Evolutionary conservation across 2,888 invertebrate species (phyloP), one percentile per base, ranked within the genome.

Genomic region (Plusia festucae): DNA sequence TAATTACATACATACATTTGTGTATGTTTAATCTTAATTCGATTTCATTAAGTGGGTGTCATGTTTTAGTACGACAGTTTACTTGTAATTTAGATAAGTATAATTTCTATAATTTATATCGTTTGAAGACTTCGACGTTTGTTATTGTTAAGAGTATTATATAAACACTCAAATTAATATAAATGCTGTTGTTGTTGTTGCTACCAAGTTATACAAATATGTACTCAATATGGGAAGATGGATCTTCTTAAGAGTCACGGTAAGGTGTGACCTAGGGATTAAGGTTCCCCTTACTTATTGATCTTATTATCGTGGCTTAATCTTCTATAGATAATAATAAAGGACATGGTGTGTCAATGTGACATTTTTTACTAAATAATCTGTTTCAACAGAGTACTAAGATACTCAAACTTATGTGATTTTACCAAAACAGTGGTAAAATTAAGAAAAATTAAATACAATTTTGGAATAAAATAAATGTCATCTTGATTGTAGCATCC

Each of bases 141-240:
- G 88, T 82, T 88, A 84, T 82, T 87, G 87, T 85, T 90, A 89
- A 89, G 83, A 81, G 78, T 85, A 86, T 86, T 83, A 87, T 89
- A 89, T 91, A 87, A 89, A 90, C 86, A 87, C 85, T 88, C 86
- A 89, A 88, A 90, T 88, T 90, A 90, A 91, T 90, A 93, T 91
- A 91, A 93, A 93, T 73, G 94, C 94, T 94, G 94, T 95, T 95
- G 94, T 94, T 94, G 94, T 94, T 95, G 94, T 93, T 95, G 93
- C 94, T 94, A 91, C 86, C 91, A 87, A 93, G 91, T 93, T 94
- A 92, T 92, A 93, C 89, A 91, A 49, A 89, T 91, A 88, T 93
- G 87, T 92, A 92, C 84, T 90, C 90, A 83, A 79, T 87, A 88
- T 84, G 87, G 83, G 88, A 88, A 82, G 87, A 86, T 83, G 85